Evolutionary conservation across 2,113 vertebrate genomes (phyloP).

Genomic region (Limanda limanda): DNA sequence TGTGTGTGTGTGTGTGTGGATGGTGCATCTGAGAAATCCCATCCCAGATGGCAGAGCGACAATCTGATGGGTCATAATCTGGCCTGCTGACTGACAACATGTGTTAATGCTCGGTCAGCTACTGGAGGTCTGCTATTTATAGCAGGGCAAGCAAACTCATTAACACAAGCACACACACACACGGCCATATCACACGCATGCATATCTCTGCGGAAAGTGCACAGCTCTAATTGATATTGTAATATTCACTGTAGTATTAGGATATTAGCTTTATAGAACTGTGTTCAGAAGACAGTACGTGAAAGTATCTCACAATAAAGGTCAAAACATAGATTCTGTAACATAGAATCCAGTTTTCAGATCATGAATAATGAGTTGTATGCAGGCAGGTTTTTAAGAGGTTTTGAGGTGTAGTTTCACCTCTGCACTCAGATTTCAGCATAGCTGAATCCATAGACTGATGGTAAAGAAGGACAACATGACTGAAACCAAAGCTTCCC

Average conservation of each 20-base stretch:
- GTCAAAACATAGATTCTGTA: too few relatives aligned
- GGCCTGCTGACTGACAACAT: conserved; percentile 71
- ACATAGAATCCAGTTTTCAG: too few relatives aligned
- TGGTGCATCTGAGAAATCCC: conserved; percentile 38
- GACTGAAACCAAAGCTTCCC: too few relatives aligned
- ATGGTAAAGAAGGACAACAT: too few relatives aligned
- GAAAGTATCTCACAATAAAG: too few relatives aligned
- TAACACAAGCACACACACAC: not conserved
- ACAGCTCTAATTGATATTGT: not conserved
- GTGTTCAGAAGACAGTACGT: too few relatives aligned
- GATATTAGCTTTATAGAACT: too few relatives aligned
- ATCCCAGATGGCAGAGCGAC: conserved; percentile 60
- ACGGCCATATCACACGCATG: not conserved
- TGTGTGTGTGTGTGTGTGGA: conserved; percentile 4
- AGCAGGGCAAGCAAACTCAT: conserved; percentile 25
- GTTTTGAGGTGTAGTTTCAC: too few relatives aligned
- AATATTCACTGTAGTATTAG: not conserved
- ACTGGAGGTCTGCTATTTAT: conserved; percentile 66
- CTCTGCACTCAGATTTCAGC: not conserved
- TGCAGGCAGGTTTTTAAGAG: too few relatives aligned
- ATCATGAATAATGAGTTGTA: too few relatives aligned
- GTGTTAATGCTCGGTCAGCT: conserved; percentile 56
- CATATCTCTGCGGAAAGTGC: too few relatives aligned
- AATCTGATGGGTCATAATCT: conserved; percentile 68
- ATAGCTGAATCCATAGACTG: not conserved